Evolutionary conservation across 2,797 vertebrate genomes (phyloP), one percentile per base, ranked within the genome.

Genomic region (Sternarchorhynchus goeldii): DNA sequence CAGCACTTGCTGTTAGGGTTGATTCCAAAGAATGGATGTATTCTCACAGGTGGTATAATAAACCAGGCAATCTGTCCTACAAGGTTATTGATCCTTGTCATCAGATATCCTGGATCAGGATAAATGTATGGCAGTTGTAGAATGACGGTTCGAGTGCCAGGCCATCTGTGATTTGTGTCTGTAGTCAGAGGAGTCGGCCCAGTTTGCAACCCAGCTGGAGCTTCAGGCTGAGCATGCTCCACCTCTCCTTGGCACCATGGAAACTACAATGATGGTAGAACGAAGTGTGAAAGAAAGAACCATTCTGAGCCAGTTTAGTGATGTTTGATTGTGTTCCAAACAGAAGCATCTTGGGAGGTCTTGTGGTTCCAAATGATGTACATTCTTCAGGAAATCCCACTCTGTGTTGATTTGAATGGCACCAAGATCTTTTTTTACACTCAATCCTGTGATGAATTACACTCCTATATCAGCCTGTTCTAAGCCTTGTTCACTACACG

Each of bases 141-240:
- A 71, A 75, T 75, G 14, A 58, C 56, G 41, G 39, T 63, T 58
- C 36, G 62, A 57, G 12, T 45, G 50, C 69, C 53, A 65, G 73
- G 65, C 81, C 81, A 83, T 81, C 83, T 82, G 78, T 56, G 63
- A 83, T 81, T 81, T 82, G 78, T 56, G 63, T 60, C 65, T 62
- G 67, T 76, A 79, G 78, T 81, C 39, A 69, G 78, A 82, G 81
- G 71, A 76, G 68, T 72, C 58, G 78, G 72, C 57, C 72, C 75
- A 76, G 75, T 63, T 31, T 80, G 69, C 34, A 25, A 60, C 70
- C 81, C 83, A 82, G 81, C 81, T 82, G 83, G 78, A 78, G 74
- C 72, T 77, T 41, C 74, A 71, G 25, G 25, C 58, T 75, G 78
- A 81, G 65, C 75, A 79, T 56, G 76, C 77, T 69, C 71, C 83